Percentiles rank a stretch among this genome's conserved stretches.
Conservation (phyloP, 2,888 invertebrate species). For the Dimorphilus gyrociliatus region DNA sequence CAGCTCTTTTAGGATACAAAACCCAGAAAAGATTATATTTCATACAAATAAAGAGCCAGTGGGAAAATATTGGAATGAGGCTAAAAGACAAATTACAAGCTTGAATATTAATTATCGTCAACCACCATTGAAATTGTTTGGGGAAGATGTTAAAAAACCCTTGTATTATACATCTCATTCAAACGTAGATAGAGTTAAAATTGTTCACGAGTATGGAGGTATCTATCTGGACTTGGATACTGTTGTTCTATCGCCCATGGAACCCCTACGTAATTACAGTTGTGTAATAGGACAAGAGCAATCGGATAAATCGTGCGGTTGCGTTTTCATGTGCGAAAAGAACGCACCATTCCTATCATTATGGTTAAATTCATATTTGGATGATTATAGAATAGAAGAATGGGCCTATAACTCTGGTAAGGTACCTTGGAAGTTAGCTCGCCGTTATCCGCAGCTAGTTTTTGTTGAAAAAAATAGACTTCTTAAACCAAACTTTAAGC, state of each 20-base stretch:
- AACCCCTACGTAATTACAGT: slow-evolving; percentile 9
- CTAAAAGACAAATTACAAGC: slow-evolving; percentile 7
- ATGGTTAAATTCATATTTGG: slow-evolving; percentile 15
- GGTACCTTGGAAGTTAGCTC: slow-evolving; percentile 14
- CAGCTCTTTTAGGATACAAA: slow-evolving; percentile 12
- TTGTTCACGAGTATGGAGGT: slow-evolving; percentile 13
- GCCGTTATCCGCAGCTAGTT: slow-evolving; percentile 12
- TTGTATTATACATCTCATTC: slow-evolving; percentile 14
- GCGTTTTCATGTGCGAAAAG: slow-evolving; percentile 13
- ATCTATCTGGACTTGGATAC: slow-evolving; percentile 16
- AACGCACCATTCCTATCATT: slow-evolving; percentile 11
- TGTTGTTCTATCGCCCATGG: slow-evolving; percentile 11
- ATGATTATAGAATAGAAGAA: slow-evolving; percentile 14
- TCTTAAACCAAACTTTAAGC: slow-evolving; percentile 13
- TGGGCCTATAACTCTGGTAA: slow-evolving; percentile 16
- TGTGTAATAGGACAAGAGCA: slow-evolving; percentile 11
- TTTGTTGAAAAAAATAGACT: slow-evolving; percentile 10
- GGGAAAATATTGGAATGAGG: slow-evolving; percentile 12
- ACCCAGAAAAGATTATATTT: slow-evolving; percentile 11
- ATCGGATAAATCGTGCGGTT: slow-evolving; percentile 13
- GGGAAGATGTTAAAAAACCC: slow-evolving; percentile 11
- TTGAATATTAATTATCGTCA: slow-evolving; percentile 9
- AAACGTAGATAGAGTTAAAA: slow-evolving; percentile 14
- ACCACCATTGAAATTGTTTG: slow-evolving; percentile 11
- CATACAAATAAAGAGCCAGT: slow-evolving; percentile 13